Conservation (phyloP, 2,888 invertebrate genomes). For the Cantharis rufa region DNA sequence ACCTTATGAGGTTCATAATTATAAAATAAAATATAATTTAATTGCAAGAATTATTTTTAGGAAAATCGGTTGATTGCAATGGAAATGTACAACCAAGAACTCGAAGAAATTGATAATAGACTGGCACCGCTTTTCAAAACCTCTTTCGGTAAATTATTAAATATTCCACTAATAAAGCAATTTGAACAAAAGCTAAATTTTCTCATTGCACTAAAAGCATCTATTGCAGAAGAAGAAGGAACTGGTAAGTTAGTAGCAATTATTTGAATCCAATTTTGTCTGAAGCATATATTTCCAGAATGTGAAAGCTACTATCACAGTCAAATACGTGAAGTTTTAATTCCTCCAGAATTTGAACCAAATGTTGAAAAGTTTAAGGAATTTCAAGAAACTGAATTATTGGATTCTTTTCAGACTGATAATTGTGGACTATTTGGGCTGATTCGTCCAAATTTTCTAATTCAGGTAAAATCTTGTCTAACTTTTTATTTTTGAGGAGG, state of each 20-base stretch:
- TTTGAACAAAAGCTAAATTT: slow-evolving; percentile 6
- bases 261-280: not conserved
- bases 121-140: not conserved
- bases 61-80: not conserved
- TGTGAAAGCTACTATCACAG: not conserved
- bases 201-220: not conserved
- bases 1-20: slow-evolving; percentile 4
- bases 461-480: not conserved
- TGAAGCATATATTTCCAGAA: not conserved
- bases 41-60: not conserved
- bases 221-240: not conserved
- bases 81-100: not conserved
- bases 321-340: not conserved
- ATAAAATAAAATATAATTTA: not conserved
- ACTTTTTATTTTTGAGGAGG: not conserved
- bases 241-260: not conserved
- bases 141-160: not conserved
- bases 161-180: slow-evolving; percentile 5
- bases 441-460: not conserved
- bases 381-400: not conserved
- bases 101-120: not conserved
- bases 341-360: not conserved
- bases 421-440: not conserved
- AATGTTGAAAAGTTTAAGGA: not conserved
- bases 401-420: not conserved